phyloP scores from a whole-genome alignment of 2,888 invertebrate genomes.

The Cheilosia variabilis region DNA sequence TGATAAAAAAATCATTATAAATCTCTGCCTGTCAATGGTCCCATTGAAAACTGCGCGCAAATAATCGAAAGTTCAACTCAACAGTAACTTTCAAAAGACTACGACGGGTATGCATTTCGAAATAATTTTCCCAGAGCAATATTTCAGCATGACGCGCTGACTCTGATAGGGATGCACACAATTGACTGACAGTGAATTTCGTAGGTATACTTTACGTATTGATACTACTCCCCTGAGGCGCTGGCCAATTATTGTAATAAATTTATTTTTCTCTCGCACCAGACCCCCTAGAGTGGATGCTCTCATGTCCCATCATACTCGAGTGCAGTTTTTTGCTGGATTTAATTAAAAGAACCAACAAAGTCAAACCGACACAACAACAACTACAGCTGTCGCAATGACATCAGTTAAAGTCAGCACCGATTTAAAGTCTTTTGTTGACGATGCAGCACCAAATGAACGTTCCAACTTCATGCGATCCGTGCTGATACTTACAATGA shows the following conservation, averaged over 20 bases:
- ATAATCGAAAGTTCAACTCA: not conserved
- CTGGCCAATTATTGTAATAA: conserved; percentile 28
- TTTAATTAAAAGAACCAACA: conserved; percentile 42
- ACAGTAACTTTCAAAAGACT: not conserved
- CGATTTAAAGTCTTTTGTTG: not conserved
- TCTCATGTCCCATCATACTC: not conserved
- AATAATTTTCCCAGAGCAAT: conserved; percentile 18
- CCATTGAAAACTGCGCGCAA: not conserved
- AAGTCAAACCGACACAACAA: conserved; percentile 7
- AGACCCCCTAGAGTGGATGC: not conserved
- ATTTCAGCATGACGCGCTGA: not conserved
- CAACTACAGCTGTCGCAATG: not conserved
- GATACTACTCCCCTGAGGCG: conserved; percentile 5
- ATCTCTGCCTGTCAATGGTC: too few species aligned
- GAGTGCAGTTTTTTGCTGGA: conserved; percentile 18
- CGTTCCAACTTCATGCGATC: conserved; percentile 1
- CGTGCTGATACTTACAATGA: conserved; percentile 27
- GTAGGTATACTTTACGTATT: not conserved
- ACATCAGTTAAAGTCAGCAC: conserved; percentile 7
- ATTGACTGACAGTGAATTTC: conserved; percentile 15
- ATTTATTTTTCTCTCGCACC: conserved; percentile 1
- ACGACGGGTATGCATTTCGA: not conserved
- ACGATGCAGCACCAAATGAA: conserved; percentile 4
- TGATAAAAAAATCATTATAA: too few species aligned
- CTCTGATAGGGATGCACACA: not conserved